A percentile compares a stretch with the other conserved stretches of the same genome.
Evolutionary conservation across 2,888 invertebrate genomes (phyloP).

Genomic region (Drosophila atroscutellata): DNA sequence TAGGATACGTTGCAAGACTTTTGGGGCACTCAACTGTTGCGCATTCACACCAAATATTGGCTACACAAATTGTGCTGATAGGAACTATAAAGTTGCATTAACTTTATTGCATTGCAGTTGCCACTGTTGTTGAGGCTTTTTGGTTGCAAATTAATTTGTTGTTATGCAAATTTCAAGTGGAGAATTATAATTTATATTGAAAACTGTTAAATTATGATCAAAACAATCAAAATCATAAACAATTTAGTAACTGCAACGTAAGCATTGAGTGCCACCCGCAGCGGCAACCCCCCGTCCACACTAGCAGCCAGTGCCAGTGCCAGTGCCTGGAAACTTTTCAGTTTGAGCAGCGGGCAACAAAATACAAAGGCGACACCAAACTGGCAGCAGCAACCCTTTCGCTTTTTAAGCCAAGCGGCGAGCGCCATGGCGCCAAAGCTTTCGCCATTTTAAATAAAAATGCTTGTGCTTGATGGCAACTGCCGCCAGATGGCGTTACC

Average conservation of each 20-base stretch:
- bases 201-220: conserved; percentile 13
- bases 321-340: conserved; percentile 25
- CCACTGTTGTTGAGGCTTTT: neutral
- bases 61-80: neutral
- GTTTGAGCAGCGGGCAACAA: conserved; percentile 17
- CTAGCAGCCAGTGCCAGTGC: neutral
- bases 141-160: conserved; percentile 7
- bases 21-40: neutral
- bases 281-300: neutral
- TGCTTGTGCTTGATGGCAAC: conserved; percentile 50
- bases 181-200: conserved; percentile 6
- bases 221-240: conserved; percentile 1
- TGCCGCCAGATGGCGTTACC: conserved; percentile 62
- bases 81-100: neutral
- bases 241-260: conserved; percentile 19
- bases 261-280: conserved; percentile 17
- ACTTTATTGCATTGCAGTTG: neutral
- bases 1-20: neutral
- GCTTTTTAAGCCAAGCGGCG: conserved; percentile 68
- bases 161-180: conserved; percentile 15
- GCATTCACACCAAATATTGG: neutral
- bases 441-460: conserved; percentile 79
- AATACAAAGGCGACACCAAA: conserved; percentile 37
- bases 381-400: conserved; percentile 63
- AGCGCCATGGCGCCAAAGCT: conserved; percentile 75